Percentiles rank a stretch among this genome's conserved stretches.
Conservation (phyloP, 2,888 invertebrate genomes). For the Marronus borbonicus region DNA sequence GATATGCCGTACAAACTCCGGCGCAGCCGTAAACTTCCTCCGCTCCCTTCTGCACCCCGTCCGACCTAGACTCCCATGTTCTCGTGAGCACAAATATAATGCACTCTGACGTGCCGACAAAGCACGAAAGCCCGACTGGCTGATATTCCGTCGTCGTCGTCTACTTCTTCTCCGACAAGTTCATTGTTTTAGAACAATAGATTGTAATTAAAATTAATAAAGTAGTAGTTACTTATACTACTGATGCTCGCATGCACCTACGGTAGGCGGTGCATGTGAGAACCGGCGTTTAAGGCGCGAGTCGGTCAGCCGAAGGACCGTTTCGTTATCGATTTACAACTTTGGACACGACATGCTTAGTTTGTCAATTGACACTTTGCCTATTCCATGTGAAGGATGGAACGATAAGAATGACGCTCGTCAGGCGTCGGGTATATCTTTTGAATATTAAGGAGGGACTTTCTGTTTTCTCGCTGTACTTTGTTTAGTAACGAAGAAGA, state of each 20-base stretch:
- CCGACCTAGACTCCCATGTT: conserved; percentile 7
- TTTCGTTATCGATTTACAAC: conserved; percentile 49
- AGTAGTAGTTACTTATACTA: conserved; percentile 4
- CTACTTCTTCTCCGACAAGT: conserved; percentile 29
- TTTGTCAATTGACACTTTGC: conserved; percentile 44
- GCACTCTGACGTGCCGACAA: conserved; percentile 38
- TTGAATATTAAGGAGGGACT: not conserved
- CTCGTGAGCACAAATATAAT: conserved; percentile 34
- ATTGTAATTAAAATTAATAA: conserved; percentile 49
- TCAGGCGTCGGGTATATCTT: not conserved
- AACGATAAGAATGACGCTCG: conserved; percentile 8
- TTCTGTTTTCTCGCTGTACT: not conserved
- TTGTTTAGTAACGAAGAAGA: not conserved
- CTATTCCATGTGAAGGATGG: conserved; percentile 1
- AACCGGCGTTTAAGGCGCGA: not conserved
- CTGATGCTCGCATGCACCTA: too few relatives aligned
- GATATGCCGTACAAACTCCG: not conserved
- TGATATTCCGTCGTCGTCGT: conserved; percentile 17
- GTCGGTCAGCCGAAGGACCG: conserved; percentile 21
- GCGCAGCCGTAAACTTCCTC: conserved; percentile 30
- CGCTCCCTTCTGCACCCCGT: not conserved
- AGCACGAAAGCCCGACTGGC: conserved; percentile 8
- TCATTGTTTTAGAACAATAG: conserved; percentile 55
- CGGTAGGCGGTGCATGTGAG: not conserved
- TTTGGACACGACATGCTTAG: conserved; percentile 43